A percentile compares a stretch with the other conserved stretches of the same genome.
phyloP scores from a whole-genome alignment of 2,888 invertebrate species.

The Aproaerema taeniolella region DNA sequence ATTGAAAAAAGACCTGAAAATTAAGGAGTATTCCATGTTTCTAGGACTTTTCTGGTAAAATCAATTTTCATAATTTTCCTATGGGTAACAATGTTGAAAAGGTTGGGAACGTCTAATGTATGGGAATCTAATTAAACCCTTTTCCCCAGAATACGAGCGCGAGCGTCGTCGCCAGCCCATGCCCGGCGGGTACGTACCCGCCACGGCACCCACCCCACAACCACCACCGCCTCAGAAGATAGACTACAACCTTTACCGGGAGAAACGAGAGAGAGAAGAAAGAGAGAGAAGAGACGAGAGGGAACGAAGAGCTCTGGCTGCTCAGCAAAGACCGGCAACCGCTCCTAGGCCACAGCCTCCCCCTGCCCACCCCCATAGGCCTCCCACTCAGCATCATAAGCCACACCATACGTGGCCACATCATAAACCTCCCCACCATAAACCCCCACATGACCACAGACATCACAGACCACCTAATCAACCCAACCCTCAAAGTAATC shows the following conservation, averaged over 20 bases:
- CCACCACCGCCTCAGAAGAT: constrained; percentile 69
- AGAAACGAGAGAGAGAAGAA: constrained; percentile 80
- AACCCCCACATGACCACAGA: constrained; percentile 58
- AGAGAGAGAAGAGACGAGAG: constrained; percentile 62
- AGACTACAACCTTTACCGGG: constrained; percentile 79
- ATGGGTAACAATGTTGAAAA: no score
- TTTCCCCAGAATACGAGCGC: constrained; percentile 70
- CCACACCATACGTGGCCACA: constrained; percentile 51
- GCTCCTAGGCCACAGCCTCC: constrained; percentile 20
- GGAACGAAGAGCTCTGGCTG: constrained; percentile 41
- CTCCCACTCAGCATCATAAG: constrained; percentile 43
- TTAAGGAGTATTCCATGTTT: no score
- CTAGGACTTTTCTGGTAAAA: no score
- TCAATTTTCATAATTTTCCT: no score
- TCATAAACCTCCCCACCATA: constrained; percentile 53
- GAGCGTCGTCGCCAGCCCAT: constrained; percentile 60
- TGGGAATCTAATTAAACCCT: no score
- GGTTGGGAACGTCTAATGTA: no score
- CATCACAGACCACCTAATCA: constrained; percentile 38
- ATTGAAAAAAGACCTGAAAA: no score
- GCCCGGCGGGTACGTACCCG: constrained; percentile 65
- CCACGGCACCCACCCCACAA: constrained; percentile 43
- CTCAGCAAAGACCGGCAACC: constrained; percentile 28
- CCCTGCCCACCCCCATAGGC: constrained; percentile 32
- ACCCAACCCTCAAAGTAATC: constrained; percentile 21